Conservation (phyloP, 2,113 vertebrate genomes). For the Salminus brasiliensis region DNA sequence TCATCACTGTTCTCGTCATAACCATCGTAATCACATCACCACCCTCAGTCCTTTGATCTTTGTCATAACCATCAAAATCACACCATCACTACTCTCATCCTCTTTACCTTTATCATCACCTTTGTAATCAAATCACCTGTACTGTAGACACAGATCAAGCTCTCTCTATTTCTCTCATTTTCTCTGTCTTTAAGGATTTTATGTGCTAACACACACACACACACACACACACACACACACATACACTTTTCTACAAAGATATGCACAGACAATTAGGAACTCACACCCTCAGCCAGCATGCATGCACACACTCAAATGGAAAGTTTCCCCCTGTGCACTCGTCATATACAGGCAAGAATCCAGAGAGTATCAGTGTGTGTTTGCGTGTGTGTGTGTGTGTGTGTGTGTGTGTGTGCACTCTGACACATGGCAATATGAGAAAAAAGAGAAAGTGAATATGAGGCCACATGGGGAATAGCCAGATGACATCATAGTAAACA, state of each 20-base stretch:
- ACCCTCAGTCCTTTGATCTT: too few species aligned
- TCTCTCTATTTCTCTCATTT: background rate
- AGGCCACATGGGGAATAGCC: conserved; percentile 60
- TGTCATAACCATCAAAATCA: too few species aligned
- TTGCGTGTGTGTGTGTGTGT: conserved; percentile 3
- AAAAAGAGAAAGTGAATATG: conserved; percentile 64
- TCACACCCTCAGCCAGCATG: background rate
- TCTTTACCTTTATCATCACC: too few species aligned
- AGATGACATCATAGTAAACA: conserved; percentile 52
- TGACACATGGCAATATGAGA: conserved; percentile 59
- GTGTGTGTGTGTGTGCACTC: background rate
- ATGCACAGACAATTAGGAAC: background rate
- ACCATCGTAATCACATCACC: too few species aligned
- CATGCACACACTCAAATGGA: conserved; percentile 2
- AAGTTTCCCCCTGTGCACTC: background rate
- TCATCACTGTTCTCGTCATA: too few species aligned
- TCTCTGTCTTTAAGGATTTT: background rate
- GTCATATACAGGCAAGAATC: background rate
- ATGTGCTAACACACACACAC: conserved; percentile 7
- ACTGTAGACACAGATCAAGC: too few species aligned
- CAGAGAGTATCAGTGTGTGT: background rate
- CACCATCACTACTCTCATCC: too few species aligned
- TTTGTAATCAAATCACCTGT: too few species aligned
- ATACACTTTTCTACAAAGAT: background rate
- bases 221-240: too few species aligned